Evolutionary conservation across 2,113 vertebrate genomes (phyloP).

Genomic region (Riparia riparia): DNA sequence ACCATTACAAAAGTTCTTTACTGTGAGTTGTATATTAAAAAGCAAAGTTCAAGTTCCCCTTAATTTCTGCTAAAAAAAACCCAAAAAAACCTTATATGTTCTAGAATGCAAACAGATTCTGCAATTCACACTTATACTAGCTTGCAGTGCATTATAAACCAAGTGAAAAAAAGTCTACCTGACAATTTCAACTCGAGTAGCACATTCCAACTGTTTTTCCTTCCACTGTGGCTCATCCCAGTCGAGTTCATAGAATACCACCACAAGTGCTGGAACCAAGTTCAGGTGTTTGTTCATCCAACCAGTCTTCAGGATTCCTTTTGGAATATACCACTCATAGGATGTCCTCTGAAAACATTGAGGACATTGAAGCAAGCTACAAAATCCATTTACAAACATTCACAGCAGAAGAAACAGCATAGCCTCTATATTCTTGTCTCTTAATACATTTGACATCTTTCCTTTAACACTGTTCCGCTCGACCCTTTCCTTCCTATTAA

Average conservation of each 20-base stretch:
- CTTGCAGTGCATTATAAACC: background rate
- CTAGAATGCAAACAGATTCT: background rate
- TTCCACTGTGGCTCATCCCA: conserved; percentile 99
- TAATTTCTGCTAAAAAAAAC: background rate
- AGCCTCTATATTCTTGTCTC: background rate
- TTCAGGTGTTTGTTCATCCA: conserved; percentile 99
- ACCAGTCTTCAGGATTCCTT: conserved; percentile 95
- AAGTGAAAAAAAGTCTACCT: conserved; percentile 76
- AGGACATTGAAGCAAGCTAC: background rate
- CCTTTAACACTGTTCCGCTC: background rate
- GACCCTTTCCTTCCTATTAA: background rate
- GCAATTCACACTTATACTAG: background rate
- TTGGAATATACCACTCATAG: conserved; percentile 99
- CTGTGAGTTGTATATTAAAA: background rate
- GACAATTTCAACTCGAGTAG: conserved; percentile 96
- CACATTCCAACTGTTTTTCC: conserved; percentile 95
- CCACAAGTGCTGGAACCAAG: conserved; percentile 93
- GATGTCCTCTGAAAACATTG: conserved; percentile 86
- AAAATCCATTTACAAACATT: background rate
- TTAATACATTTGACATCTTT: background rate
- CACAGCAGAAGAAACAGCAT: background rate
- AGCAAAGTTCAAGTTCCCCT: background rate
- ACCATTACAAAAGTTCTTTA: background rate
- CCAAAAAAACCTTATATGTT: fast-evolving
- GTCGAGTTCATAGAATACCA: conserved; percentile 97